Conservation (phyloP, 2,888 invertebrate genomes). For the Hemithea aestivaria region DNA sequence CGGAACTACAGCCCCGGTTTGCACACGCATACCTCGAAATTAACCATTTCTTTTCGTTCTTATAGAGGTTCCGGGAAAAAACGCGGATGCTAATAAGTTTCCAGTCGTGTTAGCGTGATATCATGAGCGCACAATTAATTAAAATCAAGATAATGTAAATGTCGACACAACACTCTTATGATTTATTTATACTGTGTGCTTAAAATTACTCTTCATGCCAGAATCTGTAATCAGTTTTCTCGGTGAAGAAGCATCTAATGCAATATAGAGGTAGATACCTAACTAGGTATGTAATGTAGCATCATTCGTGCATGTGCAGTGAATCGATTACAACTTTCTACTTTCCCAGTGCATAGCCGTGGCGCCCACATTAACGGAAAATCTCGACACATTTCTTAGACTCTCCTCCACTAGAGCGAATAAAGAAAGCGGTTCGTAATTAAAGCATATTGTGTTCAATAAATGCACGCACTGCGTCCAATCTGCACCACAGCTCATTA, state of each 20-base stretch:
- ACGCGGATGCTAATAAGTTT: too few species aligned
- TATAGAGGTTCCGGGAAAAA: too few species aligned
- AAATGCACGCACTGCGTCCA: conserved; percentile 24
- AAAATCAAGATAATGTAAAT: too few species aligned
- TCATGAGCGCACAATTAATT: too few species aligned
- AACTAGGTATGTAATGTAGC: conserved; percentile 39
- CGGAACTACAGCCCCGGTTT: conserved; percentile 5
- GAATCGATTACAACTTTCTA: conserved; percentile 75
- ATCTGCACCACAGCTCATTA: conserved; percentile 13
- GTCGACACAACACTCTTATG: too few species aligned
- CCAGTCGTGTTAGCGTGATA: too few species aligned
- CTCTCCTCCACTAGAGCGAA: conserved; percentile 67
- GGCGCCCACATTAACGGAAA: conserved; percentile 69
- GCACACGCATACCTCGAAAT: not conserved
- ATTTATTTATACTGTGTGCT: too few species aligned
- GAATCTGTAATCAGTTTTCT: too few species aligned
- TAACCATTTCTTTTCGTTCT: not conserved
- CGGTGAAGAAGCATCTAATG: too few species aligned
- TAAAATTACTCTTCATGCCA: too few species aligned
- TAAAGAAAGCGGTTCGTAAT: conserved; percentile 65
- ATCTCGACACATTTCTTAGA: conserved; percentile 69
- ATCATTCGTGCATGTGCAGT: conserved; percentile 73
- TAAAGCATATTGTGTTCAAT: conserved; percentile 35
- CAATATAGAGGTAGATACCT: conserved; percentile 31
- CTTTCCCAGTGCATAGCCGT: conserved; percentile 66